Evolutionary conservation across 2,113 vertebrate species (phyloP).

Genomic region (Alligator mississippiensis): DNA sequence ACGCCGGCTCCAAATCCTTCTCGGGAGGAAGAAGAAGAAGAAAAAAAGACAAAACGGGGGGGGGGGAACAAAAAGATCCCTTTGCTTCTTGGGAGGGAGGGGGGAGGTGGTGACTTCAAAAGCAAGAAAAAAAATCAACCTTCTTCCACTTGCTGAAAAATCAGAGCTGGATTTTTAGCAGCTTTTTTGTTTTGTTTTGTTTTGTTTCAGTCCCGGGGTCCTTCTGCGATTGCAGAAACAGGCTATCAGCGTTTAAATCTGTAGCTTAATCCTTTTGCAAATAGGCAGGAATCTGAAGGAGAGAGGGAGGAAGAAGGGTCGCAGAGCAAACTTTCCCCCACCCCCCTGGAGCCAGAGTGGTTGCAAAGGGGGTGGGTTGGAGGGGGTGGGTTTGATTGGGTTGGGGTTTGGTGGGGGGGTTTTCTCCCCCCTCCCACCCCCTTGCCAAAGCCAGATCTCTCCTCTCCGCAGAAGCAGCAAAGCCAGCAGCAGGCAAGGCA

Average conservation of each 20-base stretch:
- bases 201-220: slow-evolving; percentile 45
- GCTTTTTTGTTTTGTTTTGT: no score
- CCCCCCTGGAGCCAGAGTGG: slow-evolving; percentile 58
- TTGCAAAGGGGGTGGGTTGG: slow-evolving; percentile 38
- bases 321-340: slow-evolving; percentile 72
- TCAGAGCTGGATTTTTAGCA: slow-evolving; percentile 49
- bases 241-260: slow-evolving; percentile 59
- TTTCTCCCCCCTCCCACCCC: neutral
- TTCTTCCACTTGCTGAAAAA: slow-evolving; percentile 57
- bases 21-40: slow-evolving; percentile 63
- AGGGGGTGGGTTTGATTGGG: slow-evolving; percentile 14
- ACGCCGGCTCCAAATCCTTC: slow-evolving; percentile 78
- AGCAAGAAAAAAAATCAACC: slow-evolving; percentile 57
- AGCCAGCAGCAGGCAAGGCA: slow-evolving; percentile 3
- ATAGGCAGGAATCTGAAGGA: slow-evolving; percentile 54
- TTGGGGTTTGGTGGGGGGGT: neutral
- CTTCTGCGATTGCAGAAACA: slow-evolving; percentile 41
- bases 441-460: slow-evolving; percentile 35
- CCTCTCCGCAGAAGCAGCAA: slow-evolving; percentile 50
- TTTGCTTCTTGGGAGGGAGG: slow-evolving; percentile 51
- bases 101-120: slow-evolving; percentile 58
- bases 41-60: neutral
- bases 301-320: slow-evolving; percentile 47
- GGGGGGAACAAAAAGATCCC: slow-evolving; percentile 51
- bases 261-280: slow-evolving; percentile 64